Evolutionary conservation across 2,113 vertebrate species (phyloP), one percentile per base, ranked within the genome.

Genomic region (Tringa solitaria): DNA sequence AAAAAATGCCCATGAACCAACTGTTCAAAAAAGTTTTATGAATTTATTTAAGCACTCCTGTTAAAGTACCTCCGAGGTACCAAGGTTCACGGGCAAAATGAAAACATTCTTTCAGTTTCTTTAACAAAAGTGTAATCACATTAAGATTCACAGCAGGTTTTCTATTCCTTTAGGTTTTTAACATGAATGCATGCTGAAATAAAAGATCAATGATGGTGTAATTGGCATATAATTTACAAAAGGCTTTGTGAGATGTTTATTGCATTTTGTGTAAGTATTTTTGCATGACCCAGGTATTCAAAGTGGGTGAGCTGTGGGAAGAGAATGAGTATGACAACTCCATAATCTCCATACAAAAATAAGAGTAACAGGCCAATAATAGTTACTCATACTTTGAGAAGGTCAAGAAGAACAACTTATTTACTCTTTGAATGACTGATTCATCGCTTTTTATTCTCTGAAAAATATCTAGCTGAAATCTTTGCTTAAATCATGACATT

Each of bases 351-450:
- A 46, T 27, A 69, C 4, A 79, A 87, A 91, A 91, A 78, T 75
- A 87, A 87, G 50, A 82, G 35, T 56, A 91, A 85, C 48, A 87
- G 73, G 39, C 80, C 78, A 93, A 33, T n/a, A 72, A 14, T 75
- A 65, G 65, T 96, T 96, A 96, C 64, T 94, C 81, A 91, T 87
- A 68, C 16, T 27, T 68, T 61, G 33, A 85, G 67, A 95, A 77
- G 53, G 53, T 72, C 41, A 86, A 45, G 56, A 60, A 67, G 50
- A 89, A 43, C 30, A 80, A 22, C 32, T 79, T 89, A 68, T 68
- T 94, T 90, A 82, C 37, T 67, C 28, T 69, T 87, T 59, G 41
- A 9, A 35, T 83, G 27, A 35, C 56, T 88, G 79, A 95, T 70
- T 96, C 59, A 77, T 48, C 74, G 19, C 16, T 74, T 94, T 63